Evolutionary conservation across 2,797 vertebrate species (phyloP).

Genomic region (Pogonophryne albipinna): DNA sequence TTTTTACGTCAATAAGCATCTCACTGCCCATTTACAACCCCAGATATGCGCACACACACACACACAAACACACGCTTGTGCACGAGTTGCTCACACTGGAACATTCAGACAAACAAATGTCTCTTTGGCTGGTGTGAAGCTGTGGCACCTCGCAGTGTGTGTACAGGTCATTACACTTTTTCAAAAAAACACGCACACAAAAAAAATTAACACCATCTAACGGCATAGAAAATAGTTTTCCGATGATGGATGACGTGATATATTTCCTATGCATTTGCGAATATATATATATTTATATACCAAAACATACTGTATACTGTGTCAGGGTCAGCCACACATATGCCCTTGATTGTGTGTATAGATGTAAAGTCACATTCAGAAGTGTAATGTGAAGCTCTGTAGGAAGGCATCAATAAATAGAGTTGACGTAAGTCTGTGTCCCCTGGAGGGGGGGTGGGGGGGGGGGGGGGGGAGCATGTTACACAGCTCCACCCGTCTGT

Average conservation of each 20-base stretch:
- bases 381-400: constrained; percentile 84
- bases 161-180: constrained; percentile 62
- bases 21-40: constrained; percentile 66
- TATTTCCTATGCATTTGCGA: constrained; percentile 74
- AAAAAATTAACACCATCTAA: constrained; percentile 69
- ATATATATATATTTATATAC: constrained; percentile 73
- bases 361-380: constrained; percentile 74
- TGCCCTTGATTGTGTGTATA: constrained; percentile 65
- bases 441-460: constrained; percentile 19
- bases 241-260: constrained; percentile 72
- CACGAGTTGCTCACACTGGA: constrained; percentile 76
- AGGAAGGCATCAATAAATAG: constrained; percentile 99
- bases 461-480: constrained; percentile 32
- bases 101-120: constrained; percentile 83
- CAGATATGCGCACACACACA: constrained; percentile 65
- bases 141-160: constrained; percentile 77
- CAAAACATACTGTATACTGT: constrained; percentile 78
- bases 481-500: constrained; percentile 66
- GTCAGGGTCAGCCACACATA: constrained; percentile 70
- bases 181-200: constrained; percentile 47
- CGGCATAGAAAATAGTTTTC: constrained; percentile 69
- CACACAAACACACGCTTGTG: constrained; percentile 63
- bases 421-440: constrained; percentile 78
- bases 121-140: constrained; percentile 94
- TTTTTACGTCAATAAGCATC: constrained; percentile 51